Base-by-base conservation (phyloP, 64 coral and sea anemone genomes). In the Orbicella faveolata region DNA sequence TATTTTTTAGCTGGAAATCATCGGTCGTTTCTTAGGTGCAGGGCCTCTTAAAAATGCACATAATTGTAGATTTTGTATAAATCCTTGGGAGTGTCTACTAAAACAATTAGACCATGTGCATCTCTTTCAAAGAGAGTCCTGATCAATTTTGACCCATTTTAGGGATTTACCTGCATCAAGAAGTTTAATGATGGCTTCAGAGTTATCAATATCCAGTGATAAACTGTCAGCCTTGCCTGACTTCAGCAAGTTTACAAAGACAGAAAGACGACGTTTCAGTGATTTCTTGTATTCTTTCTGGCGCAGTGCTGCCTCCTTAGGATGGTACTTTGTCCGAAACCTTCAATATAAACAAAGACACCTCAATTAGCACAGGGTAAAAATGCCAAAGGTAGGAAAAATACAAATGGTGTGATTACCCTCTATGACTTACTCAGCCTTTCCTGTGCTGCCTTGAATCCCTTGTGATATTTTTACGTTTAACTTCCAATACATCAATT, bases 271-370 rank as follows among this genome's bases (percentile, higher is more conserved):
- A 21, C 86, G 81, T 63, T 87, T 90, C 74, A 99, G 89, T 35
- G 97, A 89, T 54, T 91, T 91, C 19, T 96, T 86, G 15, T 90
- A 76, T 52, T 99, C 94, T 18, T 83, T 99, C 64, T 96, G 94
- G 39, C 89, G 74, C 5, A 79, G 14, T 19, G 91, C 88, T 63
- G 94, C 83, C 36, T 99, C 97, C 20, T 86, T 86, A 15, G 97
- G 97, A 34, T 99, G 94, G 84, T 96, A 99, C 36, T 94, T 99
- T 63, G 69, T 92, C 69, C 84, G 85, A 51, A 96, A 99, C 97
- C 97, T 99, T 79, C 10, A 93, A 17, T 30, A 52, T 68, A 52
- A 52, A 34, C 37, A 78, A 75, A 48, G 61, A 59, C n/a, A 36
- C 18, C n/a, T 41, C 61, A 26, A 5, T 61, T 75, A 74, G 36